A percentile compares a stretch with the other conserved stretches of the same genome.
Conservation (phyloP, 2,113 vertebrate species). For the Chloebia gouldiae region DNA sequence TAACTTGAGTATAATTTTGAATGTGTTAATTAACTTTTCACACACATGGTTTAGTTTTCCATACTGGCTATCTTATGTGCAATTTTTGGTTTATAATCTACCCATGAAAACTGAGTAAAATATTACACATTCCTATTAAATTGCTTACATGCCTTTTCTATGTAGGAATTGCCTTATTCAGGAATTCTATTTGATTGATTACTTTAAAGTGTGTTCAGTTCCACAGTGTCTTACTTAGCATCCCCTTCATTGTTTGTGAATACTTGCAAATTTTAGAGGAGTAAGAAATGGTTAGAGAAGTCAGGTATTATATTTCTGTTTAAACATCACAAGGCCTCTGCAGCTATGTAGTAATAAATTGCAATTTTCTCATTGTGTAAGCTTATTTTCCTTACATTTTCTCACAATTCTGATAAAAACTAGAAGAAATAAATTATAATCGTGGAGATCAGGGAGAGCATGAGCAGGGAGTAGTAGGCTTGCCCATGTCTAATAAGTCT, state of each 20-base stretch:
- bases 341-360: neutral
- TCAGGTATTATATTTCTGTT: neutral
- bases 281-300: neutral
- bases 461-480: neutral
- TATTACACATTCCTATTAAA: neutral
- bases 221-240: neutral
- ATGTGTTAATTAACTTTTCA: neutral
- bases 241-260: neutral
- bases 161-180: neutral
- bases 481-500: neutral
- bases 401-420: neutral
- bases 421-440: neutral
- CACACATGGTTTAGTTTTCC: neutral
- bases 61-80: neutral
- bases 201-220: neutral
- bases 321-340: neutral
- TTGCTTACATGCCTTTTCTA: neutral
- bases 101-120: neutral
- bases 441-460: neutral
- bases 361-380: neutral
- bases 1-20: neutral
- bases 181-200: neutral
- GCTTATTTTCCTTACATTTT: neutral
- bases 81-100: neutral
- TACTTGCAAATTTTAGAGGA: neutral